Evolutionary conservation across 2,113 vertebrate species (phyloP).

Genomic region (human (Homo sapiens)): GRCh38 chr9:113715501-113716000

Average conservation of each 20-base stretch:
- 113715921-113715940: not conserved
- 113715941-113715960: not conserved
- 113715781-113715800: not conserved
- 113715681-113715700: not conserved
- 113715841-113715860: not conserved
- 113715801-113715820: slow-evolving; percentile 1
- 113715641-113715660: not conserved
- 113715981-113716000: not conserved
- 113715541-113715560: not conserved
- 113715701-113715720: not conserved
- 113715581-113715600: slow-evolving; percentile 51
- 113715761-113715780: not conserved
- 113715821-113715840: not conserved
- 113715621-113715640: slow-evolving; percentile 50
- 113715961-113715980: not conserved
- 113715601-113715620: slow-evolving; percentile 46
- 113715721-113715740: not conserved
- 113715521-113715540: not conserved
- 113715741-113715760: not conserved
- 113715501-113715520: not conserved
- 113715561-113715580: not conserved
- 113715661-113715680: slow-evolving; percentile 14
- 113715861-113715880: not conserved
- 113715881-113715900: not conserved
- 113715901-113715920: not conserved